These are phyloP conservation scores for Hippopotamus amphibius DNA, from an alignment of 2,113 vertebrate species.

Conservation along the genomic window DNA sequence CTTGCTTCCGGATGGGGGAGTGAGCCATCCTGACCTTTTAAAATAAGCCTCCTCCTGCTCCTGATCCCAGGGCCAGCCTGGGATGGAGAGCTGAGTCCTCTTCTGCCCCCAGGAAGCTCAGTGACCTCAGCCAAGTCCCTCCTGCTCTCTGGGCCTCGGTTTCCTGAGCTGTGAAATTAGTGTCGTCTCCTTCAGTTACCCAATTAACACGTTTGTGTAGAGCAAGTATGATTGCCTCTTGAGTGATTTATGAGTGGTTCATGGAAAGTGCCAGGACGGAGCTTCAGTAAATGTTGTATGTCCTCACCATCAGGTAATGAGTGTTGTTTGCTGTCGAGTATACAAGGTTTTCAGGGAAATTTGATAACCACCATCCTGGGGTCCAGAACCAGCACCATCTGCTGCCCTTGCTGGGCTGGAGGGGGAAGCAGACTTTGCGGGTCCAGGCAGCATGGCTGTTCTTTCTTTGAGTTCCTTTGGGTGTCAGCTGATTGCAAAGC, in stretches of 20 bases:
- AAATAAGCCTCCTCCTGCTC: background rate
- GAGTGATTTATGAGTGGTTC: background rate
- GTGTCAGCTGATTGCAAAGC: rapidly evolving
- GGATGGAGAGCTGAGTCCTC: no score
- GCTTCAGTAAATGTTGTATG: rapidly evolving
- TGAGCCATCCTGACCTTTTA: background rate
- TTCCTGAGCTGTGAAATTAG: background rate
- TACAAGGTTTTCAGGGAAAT: rapidly evolving
- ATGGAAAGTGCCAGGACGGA: rapidly evolving
- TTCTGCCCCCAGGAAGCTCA: background rate
- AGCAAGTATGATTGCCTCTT: no score
- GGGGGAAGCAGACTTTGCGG: rapidly evolving
- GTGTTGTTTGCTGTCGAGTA: no score
- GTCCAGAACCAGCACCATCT: no score
- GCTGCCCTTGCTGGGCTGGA: background rate
- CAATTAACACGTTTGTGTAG: background rate
- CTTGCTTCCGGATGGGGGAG: background rate
- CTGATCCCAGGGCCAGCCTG: background rate
- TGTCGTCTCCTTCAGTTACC: background rate
- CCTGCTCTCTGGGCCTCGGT: background rate
- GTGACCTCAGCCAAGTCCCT: background rate
- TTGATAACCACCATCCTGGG: rapidly evolving
- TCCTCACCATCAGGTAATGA: rapidly evolving
- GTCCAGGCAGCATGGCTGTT: rapidly evolving
- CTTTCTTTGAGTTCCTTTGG: background rate